Percentiles rank a stretch among this genome's conserved stretches.
These are phyloP conservation scores for Orgyia antiqua DNA, from an alignment of 2,888 invertebrate genomes.

Conservation along the genomic window DNA sequence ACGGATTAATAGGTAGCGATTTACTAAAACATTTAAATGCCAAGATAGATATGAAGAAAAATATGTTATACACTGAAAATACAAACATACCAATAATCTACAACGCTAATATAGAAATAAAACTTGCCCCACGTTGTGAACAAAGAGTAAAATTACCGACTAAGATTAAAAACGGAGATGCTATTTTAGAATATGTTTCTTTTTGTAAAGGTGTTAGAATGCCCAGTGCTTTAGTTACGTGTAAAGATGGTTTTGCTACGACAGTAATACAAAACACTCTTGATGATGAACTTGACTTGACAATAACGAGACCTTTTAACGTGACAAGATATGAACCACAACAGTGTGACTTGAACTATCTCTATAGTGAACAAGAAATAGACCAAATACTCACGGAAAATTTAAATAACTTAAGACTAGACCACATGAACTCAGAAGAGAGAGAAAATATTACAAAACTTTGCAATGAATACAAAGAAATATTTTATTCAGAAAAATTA, in stretches of 20 bases:
- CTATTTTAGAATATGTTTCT: constrained; percentile 5
- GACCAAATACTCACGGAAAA: not conserved
- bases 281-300: not conserved
- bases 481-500: constrained; percentile 25
- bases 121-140: not conserved
- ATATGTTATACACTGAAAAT: not conserved
- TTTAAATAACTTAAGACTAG: constrained; percentile 6
- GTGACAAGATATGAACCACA: constrained; percentile 1
- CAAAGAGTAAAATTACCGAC: constrained; percentile 2
- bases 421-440: constrained; percentile 30
- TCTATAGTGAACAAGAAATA: not conserved
- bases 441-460: constrained; percentile 15
- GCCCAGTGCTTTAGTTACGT: constrained; percentile 11
- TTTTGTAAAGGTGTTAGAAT: constrained; percentile 7
- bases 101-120: not conserved
- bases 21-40: not conserved
- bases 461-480: constrained; percentile 25
- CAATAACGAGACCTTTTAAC: constrained; percentile 4
- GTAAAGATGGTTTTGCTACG: constrained; percentile 5
- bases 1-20: constrained; percentile 2
- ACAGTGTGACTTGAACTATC: too few relatives aligned
- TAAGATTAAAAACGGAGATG: constrained; percentile 2
- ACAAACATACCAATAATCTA: not conserved
- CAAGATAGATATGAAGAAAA: not conserved
- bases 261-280: constrained; percentile 8